Percentiles rank a stretch among this genome's conserved stretches.
phyloP scores from a whole-genome alignment of 2,797 vertebrate species.

The Allobates femoralis region DNA sequence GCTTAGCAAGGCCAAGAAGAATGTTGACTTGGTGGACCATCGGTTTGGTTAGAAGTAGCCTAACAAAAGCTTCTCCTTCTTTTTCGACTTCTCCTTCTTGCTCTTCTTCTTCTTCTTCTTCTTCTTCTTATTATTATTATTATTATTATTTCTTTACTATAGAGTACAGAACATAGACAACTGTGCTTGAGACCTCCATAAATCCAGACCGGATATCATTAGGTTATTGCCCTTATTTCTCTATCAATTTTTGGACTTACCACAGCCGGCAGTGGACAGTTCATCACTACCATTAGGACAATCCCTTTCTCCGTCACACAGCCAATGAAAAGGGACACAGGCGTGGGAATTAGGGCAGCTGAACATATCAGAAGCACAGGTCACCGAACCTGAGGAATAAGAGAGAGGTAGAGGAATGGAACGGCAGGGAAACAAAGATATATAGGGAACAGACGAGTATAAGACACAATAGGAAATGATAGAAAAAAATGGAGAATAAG shows the following conservation, averaged over 20 bases:
- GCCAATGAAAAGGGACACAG: slow-evolving; percentile 90
- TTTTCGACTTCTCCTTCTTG: too few species aligned
- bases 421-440: neutral
- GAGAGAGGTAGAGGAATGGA: neutral
- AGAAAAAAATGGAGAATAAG: neutral
- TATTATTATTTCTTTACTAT: too few species aligned
- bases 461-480: neutral
- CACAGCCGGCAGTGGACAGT: slow-evolving; percentile 89
- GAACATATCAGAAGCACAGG: slow-evolving; percentile 88
- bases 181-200: neutral
- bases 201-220: neutral
- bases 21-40: neutral
- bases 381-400: slow-evolving; percentile 82
- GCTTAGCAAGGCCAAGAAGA: neutral
- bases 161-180: neutral
- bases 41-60: neutral
- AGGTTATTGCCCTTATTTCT: neutral
- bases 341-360: slow-evolving; percentile 88
- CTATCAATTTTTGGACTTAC: slow-evolving; percentile 72
- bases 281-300: slow-evolving; percentile 93
- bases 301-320: slow-evolving; percentile 94
- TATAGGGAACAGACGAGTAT: neutral
- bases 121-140: too few species aligned
- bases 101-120: too few species aligned
- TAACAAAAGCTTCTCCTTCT: too few species aligned